Evolutionary conservation across 2,797 vertebrate species (phyloP).

Genomic region (Carapus acus): DNA sequence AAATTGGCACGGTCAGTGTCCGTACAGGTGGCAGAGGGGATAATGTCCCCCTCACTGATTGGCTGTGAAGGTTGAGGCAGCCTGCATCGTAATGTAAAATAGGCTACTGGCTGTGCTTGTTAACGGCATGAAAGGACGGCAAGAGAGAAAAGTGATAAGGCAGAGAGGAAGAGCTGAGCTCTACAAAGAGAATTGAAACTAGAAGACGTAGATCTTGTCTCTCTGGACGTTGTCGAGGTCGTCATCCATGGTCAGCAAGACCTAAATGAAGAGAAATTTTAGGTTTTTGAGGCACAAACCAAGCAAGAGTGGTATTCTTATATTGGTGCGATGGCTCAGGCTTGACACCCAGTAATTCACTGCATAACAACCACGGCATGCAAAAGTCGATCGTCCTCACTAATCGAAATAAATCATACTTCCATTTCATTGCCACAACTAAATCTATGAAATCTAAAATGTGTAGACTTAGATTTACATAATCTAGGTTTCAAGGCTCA

Average conservation of each 20-base stretch:
- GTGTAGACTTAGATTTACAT: no score
- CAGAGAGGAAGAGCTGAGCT: conserved; percentile 46
- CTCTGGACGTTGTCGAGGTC: conserved; percentile 90
- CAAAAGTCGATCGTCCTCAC: no score
- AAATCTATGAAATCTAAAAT: no score
- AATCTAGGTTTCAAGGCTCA: no score
- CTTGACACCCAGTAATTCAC: no score
- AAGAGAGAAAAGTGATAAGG: conserved; percentile 57
- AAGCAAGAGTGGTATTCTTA: background rate
- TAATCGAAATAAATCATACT: no score
- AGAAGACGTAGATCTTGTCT: conserved; percentile 97
- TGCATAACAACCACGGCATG: no score
- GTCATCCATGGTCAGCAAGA: conserved; percentile 91
- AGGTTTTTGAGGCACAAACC: no score
- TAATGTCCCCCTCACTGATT: conserved; percentile 32
- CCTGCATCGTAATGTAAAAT: conserved; percentile 5
- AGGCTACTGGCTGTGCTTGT: conserved; percentile 55
- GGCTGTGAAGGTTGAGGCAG: conserved; percentile 27
- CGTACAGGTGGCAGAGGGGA: conserved; percentile 29
- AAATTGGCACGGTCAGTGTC: conserved; percentile 66
- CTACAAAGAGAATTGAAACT: conserved; percentile 34
- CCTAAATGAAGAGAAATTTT: conserved; percentile 60
- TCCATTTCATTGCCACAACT: no score
- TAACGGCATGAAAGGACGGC: conserved; percentile 16
- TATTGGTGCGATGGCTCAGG: no score